A percentile compares a stretch with the other conserved stretches of the same genome.
Conservation (phyloP, 1,140 invertebrate genomes). For the Polypedilum pembai region DNA sequence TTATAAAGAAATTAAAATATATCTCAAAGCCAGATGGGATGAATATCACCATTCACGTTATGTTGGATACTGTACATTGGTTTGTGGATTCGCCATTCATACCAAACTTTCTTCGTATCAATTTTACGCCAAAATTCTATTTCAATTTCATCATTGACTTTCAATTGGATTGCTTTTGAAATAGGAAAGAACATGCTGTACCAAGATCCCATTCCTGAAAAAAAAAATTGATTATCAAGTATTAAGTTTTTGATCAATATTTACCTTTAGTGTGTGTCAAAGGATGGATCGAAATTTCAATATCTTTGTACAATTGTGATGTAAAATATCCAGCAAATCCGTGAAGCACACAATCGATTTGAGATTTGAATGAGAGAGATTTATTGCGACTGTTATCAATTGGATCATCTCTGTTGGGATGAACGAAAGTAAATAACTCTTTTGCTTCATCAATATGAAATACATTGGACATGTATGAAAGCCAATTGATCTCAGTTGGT, state of each 20-base stretch:
- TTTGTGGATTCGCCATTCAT: conserved; percentile 81
- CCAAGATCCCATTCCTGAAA: conserved; percentile 66
- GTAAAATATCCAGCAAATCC: conserved; percentile 96
- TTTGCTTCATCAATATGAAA: conserved; percentile 73
- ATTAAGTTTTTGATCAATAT: neutral
- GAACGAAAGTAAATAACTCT: conserved; percentile 77
- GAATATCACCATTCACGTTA: conserved; percentile 74
- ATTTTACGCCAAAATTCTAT: conserved; percentile 84
- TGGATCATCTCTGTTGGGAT: conserved; percentile 63
- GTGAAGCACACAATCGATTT: conserved; percentile 73
- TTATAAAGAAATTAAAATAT: no score
- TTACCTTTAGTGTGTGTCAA: conserved; percentile 69
- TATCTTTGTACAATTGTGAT: conserved; percentile 72
- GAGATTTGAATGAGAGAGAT: conserved; percentile 59
- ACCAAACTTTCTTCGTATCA: conserved; percentile 80
- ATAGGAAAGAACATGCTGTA: conserved; percentile 94
- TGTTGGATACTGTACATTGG: conserved; percentile 61
- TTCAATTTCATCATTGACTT: conserved; percentile 59
- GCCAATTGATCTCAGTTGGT: conserved; percentile 86
- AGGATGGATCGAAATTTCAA: conserved; percentile 84
- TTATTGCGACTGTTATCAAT: conserved; percentile 72
- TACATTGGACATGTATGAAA: conserved; percentile 86
- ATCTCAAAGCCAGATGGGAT: conserved; percentile 31
- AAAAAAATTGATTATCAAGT: conserved; percentile 33
- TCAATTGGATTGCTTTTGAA: conserved; percentile 58